Evolutionary conservation across 2,888 invertebrate species (phyloP), one percentile per base, ranked within the genome.

Genomic region (Spialia ferax): DNA sequence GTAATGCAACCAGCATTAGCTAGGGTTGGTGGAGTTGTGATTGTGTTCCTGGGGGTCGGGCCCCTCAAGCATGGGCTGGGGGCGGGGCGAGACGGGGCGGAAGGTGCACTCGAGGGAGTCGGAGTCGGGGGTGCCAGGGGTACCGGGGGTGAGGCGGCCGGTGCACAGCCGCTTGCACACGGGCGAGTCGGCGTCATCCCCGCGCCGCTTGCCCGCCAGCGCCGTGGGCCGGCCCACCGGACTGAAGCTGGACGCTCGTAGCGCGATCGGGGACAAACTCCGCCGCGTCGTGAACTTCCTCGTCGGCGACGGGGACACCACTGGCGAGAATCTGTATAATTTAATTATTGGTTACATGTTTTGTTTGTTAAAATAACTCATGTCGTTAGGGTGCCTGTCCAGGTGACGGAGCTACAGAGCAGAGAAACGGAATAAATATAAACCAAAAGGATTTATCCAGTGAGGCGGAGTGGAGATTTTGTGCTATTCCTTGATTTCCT

Each of bases 201-300:
- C 94, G 77, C 96, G 95, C 71, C 96, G 94, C 85, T 97, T 96
- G 69, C 95, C 94, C 6, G 89, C 85, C 32, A 93, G 83, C 72
- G 90, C 86, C 75, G 87, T 93, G 52, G 94, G 94, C 57, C 95
- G 87, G 72, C 94, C 90, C 20, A 96, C 95, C 0, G 96, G 96
- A 59, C 96, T 96, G 79, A 97, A 91, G 71, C 95, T 95, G 59
- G 97, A 96, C 15, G 97, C 97, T 64, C 98, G 94, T 89, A 97
- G 95, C 11, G 97, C 96, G 76, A 98, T 98, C 0, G 98, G 98
- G 72, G 98, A 98, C 77, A 98, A 95, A 76, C 98, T 98, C 68
- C 97, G 96, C 77, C 97, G 94, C 59, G 96, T 96, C 71, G 97
- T 96, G 87, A 97, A 97, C 61, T 97, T 97, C 71, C 98, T 95